Evolutionary conservation across 2,888 invertebrate species (phyloP).

Genomic region (Heliconius sara): DNA sequence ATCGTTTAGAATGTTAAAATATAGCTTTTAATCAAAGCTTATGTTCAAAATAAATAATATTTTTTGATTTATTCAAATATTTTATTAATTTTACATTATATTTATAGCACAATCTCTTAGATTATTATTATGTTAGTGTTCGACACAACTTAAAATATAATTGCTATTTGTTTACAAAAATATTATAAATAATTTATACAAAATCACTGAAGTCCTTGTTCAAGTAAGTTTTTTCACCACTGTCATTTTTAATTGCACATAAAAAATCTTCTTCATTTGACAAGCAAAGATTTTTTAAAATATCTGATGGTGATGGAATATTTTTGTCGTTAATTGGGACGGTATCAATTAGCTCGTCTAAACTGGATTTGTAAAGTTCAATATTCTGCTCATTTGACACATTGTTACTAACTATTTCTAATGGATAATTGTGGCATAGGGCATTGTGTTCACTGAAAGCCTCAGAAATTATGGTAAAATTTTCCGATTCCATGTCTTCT

Average conservation of each 20-base stretch:
- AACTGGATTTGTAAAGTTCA: constrained; percentile 70
- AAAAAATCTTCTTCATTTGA: constrained; percentile 75
- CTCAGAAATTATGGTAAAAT: constrained; percentile 69
- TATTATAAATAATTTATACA: constrained; percentile 26
- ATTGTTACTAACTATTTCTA: constrained; percentile 29
- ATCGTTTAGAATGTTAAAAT: not conserved
- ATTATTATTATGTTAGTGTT: not conserved
- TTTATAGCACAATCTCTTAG: not conserved
- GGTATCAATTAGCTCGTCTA: constrained; percentile 66
- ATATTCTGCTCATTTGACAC: constrained; percentile 48
- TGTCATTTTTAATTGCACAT: constrained; percentile 30
- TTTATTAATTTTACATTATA: not conserved
- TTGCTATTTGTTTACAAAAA: not conserved
- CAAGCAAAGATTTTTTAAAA: constrained; percentile 86
- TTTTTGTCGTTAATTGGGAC: constrained; percentile 75
- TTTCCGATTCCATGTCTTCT: constrained; percentile 79
- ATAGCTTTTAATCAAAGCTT: not conserved
- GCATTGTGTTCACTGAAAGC: constrained; percentile 53
- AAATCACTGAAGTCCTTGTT: constrained; percentile 38
- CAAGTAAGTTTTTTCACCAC: constrained; percentile 17
- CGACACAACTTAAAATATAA: not conserved
- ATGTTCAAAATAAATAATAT: not conserved
- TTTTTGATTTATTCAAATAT: not conserved
- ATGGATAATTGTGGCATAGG: constrained; percentile 41
- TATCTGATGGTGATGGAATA: constrained; percentile 86